Evolutionary conservation across 2,797 vertebrate genomes (phyloP), one percentile per base, ranked within the genome.

Genomic region (Brotula barbata): DNA sequence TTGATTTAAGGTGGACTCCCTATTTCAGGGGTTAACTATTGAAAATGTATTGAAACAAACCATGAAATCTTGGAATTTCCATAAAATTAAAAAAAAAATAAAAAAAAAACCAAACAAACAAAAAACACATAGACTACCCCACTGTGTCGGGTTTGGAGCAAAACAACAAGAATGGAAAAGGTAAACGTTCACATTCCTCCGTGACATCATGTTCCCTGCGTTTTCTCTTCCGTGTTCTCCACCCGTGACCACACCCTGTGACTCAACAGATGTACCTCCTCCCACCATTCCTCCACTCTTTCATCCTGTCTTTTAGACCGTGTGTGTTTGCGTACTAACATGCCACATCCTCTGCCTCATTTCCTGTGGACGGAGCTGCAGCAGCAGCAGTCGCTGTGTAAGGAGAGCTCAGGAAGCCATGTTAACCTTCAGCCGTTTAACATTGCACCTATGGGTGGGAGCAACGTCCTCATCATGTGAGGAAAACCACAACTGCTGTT

Each of bases 281-380:
- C 51, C 25, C 54, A 53, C 20, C 41, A 41, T 52, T 43, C 65
- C 25, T 2, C 23, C 21, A 33, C 62, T 25, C 34, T n/a, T 44
- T 22, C 49, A n/a, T 44, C 59, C 57, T 58, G 62, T 64, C 80
- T 84, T 77, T 43, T 58, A 57, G 58, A 71, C 76, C 58, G 66
- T 28, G 50, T 28, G 50, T 48, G 64, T 71, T 72, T 64, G 62
- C 52, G n/a, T 56, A 44, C 52, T 75, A 50, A 64, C 71, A 81
- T 82, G 73, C 85, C 81, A 86, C 68, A 85, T 81, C 74, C 73
- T 73, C 75, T 86, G 77, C 65, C 80, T 90, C 78, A 88, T 86
- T 90, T 91, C 88, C 91, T 90, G 85, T 71, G 50, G 44, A 64
- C 53, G 58, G 47, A 75, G 72, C 49, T 21, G 14, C 58, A 10